Conservation (phyloP, 2,888 invertebrate genomes). For the Drosophila ezoana region DNA sequence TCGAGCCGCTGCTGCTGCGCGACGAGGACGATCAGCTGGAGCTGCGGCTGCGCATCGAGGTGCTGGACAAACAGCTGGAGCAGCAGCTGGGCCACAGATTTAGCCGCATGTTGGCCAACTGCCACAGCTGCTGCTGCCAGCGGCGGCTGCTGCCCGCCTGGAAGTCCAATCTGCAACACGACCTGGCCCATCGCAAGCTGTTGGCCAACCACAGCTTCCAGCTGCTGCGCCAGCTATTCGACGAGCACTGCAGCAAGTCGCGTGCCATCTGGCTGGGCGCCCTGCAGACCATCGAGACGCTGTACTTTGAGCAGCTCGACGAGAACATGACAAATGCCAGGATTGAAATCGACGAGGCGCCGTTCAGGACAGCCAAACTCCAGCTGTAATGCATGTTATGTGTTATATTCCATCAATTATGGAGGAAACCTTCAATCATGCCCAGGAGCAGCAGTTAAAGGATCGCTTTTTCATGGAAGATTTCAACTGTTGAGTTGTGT, state of each 20-base stretch:
- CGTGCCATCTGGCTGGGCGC: constrained; percentile 6
- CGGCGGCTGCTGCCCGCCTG: background rate
- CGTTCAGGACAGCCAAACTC: background rate
- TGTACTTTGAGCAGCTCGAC: constrained; percentile 1
- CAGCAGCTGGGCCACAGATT: background rate
- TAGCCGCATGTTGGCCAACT: background rate
- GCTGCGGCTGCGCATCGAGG: background rate
- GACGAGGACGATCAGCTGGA: background rate
- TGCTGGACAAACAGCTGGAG: constrained; percentile 9
- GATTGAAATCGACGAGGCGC: no score
- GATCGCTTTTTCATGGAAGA: no score
- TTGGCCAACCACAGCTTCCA: constrained; percentile 12
- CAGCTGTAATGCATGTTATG: no score
- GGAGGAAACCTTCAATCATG: no score
- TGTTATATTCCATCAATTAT: no score
- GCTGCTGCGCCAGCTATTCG: constrained; percentile 8
- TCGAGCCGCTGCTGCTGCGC: constrained; percentile 6
- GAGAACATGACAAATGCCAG: background rate
- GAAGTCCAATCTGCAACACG: background rate
- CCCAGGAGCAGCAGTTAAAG: no score
- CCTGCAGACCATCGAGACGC: constrained; percentile 4
- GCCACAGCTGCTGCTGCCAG: constrained; percentile 7
- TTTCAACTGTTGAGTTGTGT: no score
- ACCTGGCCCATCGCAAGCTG: background rate
- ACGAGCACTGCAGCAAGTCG: constrained; percentile 11